Base-by-base conservation (phyloP, 23 tunicate genomes). In the Halocynthia aurantium region DNA sequence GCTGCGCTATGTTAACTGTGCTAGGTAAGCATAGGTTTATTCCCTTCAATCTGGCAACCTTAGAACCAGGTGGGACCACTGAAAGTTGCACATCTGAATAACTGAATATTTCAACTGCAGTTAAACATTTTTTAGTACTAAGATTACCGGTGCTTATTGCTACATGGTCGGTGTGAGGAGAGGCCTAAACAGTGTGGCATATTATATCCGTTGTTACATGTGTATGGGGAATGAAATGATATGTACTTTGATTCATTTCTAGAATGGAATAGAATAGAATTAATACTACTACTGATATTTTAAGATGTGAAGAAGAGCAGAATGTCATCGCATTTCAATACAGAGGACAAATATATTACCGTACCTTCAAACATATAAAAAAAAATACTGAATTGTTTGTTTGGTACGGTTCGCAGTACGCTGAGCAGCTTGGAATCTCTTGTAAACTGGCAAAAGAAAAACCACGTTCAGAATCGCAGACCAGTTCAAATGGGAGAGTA, bases 371-470 rank as follows among this genome's bases (percentile, higher is more conserved):
- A 63, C 78, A 77, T 8, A 72, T 87, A 8, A 82, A 70, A 62
- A 62, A 58, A 70, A 82, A 85, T 22, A 61, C 51, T 75, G 93
- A 87, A 69, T 62, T 87, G 40, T 77, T 87, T 62, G 93, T 87
- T 8, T 87, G 93, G 93, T 87, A 87, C 72, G 93, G 93, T 5
- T 51, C 58, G 12, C 93, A 87, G 44, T 87, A 87, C 77, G 93
- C 93, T 12, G 74, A 77, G 71, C 86, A 82, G 10, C 82, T 87
- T 20, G 93, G 93, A 10, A 87, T 87, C 13, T 55, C 82, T 8
- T 22, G 53, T 21, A 72, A 81, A 55, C 22, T 40, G 18, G 50
- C 44, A 21, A 64, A 15, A 15, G 70, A 65, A 20, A 65, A 65
- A 15, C 10, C 70, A 10, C 19, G 22, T 49, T 20, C 22, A 55